A percentile compares a stretch with the other conserved stretches of the same genome.
phyloP scores from a whole-genome alignment of 2,797 vertebrate genomes.

The Rhynchotus rufescens region DNA sequence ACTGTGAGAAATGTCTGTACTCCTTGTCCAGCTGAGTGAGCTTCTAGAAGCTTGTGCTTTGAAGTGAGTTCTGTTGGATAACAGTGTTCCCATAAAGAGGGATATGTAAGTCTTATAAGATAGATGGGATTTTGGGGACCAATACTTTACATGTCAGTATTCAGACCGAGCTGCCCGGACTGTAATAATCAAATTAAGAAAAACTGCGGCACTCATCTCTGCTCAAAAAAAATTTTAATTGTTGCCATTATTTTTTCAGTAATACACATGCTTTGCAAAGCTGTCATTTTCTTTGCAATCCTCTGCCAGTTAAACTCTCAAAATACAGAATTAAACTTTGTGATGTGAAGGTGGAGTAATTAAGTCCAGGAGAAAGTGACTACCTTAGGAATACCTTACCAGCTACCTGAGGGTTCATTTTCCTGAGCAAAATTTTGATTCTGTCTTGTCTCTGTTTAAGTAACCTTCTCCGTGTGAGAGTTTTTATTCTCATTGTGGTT shows the following conservation, averaged over 20 bases:
- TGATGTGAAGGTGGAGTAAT: neutral
- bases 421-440: constrained; percentile 28
- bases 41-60: neutral
- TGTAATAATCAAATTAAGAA: neutral
- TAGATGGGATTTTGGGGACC: neutral
- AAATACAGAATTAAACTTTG: constrained; percentile 6
- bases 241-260: neutral
- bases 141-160: neutral
- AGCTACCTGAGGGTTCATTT: neutral
- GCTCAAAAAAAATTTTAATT: neutral
- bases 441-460: neutral
- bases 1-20: neutral
- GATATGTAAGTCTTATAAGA: neutral
- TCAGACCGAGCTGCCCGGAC: neutral
- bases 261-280: neutral
- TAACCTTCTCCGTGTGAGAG: neutral
- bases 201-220: neutral
- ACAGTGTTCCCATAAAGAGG: neutral
- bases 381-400: neutral
- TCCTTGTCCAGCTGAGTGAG: neutral
- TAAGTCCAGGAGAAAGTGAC: neutral
- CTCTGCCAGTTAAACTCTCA: neutral
- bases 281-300: neutral
- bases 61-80: neutral
- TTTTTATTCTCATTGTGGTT: neutral